A percentile compares a stretch with the other conserved stretches of the same genome.
Conservation (phyloP, 1,140 invertebrate species). For the Nixonia krombeini region DNA sequence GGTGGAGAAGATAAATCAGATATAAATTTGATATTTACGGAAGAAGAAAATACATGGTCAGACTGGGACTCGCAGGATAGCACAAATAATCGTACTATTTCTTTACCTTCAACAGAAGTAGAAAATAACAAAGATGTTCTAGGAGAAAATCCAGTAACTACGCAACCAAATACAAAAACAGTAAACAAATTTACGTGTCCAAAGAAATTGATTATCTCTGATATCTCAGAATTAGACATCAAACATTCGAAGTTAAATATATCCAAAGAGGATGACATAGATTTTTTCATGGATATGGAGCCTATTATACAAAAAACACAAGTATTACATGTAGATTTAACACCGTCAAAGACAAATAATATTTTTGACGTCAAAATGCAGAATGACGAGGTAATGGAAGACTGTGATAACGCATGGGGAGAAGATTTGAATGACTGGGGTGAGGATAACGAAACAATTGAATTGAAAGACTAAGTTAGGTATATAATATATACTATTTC, state of each 20-base stretch:
- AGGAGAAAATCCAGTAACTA: constrained; percentile 11
- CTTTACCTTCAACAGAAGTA: background rate
- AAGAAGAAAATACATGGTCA: constrained; percentile 77
- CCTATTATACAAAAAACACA: constrained; percentile 81
- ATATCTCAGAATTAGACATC: constrained; percentile 82
- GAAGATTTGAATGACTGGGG: constrained; percentile 67
- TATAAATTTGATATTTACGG: constrained; percentile 64
- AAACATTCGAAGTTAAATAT: constrained; percentile 76
- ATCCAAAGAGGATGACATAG: constrained; percentile 69
- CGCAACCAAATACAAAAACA: background rate
- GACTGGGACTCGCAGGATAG: constrained; percentile 80
- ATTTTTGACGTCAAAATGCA: constrained; percentile 60
- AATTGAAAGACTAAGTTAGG: constrained; percentile 25
- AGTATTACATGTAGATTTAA: constrained; percentile 60
- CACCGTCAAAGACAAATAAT: constrained; percentile 47
- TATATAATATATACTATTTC: no score
- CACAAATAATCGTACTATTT: constrained; percentile 32
- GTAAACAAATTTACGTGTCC: background rate
- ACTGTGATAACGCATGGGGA: constrained; percentile 61
- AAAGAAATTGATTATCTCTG: constrained; percentile 72
- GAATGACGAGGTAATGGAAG: constrained; percentile 28
- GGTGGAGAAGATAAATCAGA: constrained; percentile 82
- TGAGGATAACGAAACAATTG: constrained; percentile 6
- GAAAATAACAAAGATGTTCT: constrained; percentile 11
- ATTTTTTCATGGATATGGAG: constrained; percentile 89